phyloP scores from a whole-genome alignment of 2,797 vertebrate genomes.

The Oreortyx pictus region DNA sequence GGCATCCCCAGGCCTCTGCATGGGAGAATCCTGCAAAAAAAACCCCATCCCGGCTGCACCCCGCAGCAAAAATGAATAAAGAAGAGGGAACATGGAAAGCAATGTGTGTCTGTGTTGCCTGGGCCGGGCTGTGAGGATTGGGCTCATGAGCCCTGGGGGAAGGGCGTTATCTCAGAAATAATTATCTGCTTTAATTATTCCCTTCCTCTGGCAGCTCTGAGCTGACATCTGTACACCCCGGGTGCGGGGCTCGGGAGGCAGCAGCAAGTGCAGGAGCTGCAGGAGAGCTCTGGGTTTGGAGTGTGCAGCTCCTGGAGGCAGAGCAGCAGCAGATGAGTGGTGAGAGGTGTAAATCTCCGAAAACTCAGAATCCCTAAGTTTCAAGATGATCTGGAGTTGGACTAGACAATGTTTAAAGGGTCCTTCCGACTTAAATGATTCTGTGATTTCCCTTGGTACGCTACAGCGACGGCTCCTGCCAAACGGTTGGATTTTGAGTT shows the following conservation, averaged over 20 bases:
- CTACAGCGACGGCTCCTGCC: background rate
- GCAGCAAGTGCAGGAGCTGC: background rate
- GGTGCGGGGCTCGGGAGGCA: background rate
- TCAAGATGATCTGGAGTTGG: background rate
- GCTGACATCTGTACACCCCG: background rate
- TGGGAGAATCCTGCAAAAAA: background rate
- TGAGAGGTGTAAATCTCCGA: too few relatives aligned
- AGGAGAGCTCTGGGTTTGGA: background rate
- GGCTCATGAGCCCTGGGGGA: background rate
- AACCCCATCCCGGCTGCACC: background rate
- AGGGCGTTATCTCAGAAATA: background rate
- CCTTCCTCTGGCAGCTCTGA: background rate
- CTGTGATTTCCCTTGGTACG: background rate
- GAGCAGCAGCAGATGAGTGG: too few relatives aligned
- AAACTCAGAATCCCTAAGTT: background rate
- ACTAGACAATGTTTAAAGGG: background rate
- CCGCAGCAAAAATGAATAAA: too few relatives aligned
- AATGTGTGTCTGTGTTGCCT: too few relatives aligned
- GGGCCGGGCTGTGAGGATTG: background rate
- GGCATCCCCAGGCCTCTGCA: background rate
- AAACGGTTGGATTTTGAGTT: too few relatives aligned
- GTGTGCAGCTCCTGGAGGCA: too few relatives aligned
- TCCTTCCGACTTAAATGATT: background rate
- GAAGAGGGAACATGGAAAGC: background rate
- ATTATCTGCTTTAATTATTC: background rate